Percentiles rank a stretch among this genome's conserved stretches.
phyloP scores from a whole-genome alignment of 2,888 invertebrate genomes.

The Sisyra terminalis region DNA sequence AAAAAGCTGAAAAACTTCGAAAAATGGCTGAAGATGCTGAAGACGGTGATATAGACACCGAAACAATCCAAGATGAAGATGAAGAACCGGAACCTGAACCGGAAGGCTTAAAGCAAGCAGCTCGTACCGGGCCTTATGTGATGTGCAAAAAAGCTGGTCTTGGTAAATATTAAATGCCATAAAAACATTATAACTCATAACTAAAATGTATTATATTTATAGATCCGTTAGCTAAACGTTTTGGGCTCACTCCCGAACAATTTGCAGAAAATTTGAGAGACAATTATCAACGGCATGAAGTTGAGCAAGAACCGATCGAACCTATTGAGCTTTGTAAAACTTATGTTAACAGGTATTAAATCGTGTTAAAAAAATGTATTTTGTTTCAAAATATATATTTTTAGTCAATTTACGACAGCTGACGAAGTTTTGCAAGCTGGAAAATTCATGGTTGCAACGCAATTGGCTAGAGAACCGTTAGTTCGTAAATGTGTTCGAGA shows the following conservation, averaged over 20 bases:
- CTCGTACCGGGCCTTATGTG: slow-evolving; percentile 74
- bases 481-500: slow-evolving; percentile 74
- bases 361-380: neutral
- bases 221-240: slow-evolving; percentile 74
- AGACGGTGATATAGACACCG: slow-evolving; percentile 42
- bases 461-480: slow-evolving; percentile 81
- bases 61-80: slow-evolving; percentile 34
- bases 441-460: slow-evolving; percentile 87
- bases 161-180: slow-evolving; percentile 25
- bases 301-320: slow-evolving; percentile 79
- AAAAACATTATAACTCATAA: neutral
- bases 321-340: slow-evolving; percentile 71
- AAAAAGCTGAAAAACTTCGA: slow-evolving; percentile 26
- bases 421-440: slow-evolving; percentile 82
- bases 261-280: slow-evolving; percentile 93
- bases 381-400: slow-evolving; percentile 11
- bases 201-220: slow-evolving; percentile 12
- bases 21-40: slow-evolving; percentile 43
- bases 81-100: slow-evolving; percentile 35
- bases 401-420: slow-evolving; percentile 44
- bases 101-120: slow-evolving; percentile 66
- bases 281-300: slow-evolving; percentile 88
- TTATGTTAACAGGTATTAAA: slow-evolving; percentile 37
- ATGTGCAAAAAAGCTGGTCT: slow-evolving; percentile 76
- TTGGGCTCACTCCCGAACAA: slow-evolving; percentile 85